A percentile compares a stretch with the other conserved stretches of the same genome.
Conservation (phyloP, 2,113 vertebrate species). For the Plectropomus leopardus region DNA sequence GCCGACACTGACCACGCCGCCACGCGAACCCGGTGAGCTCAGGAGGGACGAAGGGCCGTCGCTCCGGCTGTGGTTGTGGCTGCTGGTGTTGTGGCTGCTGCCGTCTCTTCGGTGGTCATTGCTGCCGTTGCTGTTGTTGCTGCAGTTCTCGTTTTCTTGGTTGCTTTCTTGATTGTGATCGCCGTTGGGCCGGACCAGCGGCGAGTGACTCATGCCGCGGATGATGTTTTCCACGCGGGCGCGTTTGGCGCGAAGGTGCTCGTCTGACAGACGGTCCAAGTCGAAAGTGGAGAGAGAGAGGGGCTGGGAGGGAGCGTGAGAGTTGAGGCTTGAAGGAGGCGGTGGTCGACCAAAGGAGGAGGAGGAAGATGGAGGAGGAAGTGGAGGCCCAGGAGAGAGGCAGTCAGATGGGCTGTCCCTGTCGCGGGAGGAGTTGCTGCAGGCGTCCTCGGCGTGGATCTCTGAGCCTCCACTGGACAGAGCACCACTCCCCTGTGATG, state of each 20-base stretch:
- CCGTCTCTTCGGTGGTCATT: conserved; percentile 63
- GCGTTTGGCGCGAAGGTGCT: conserved; percentile 98
- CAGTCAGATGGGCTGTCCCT: conserved; percentile 97
- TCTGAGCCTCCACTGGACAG: conserved; percentile 98
- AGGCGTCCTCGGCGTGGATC: conserved; percentile 97
- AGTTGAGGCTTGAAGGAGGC: conserved; percentile 73
- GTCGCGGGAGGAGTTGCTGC: conserved; percentile 92
- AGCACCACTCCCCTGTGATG: conserved; percentile 86
- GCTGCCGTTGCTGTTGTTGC: conserved; percentile 44
- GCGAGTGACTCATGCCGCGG: conserved; percentile 99
- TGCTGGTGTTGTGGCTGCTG: conserved; percentile 34
- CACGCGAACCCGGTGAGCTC: conserved; percentile 72
- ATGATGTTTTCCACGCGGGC: conserved; percentile 99
- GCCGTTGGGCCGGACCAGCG: conserved; percentile 89
- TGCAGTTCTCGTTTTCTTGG: conserved; percentile 50
- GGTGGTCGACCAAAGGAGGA: conserved; percentile 87
- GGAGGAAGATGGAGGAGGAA: conserved; percentile 60
- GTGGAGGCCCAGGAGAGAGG: conserved; percentile 93
- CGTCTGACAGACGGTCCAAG: conserved; percentile 96
- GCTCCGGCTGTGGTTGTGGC: conserved; percentile 65
- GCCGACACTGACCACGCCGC: conserved; percentile 55
- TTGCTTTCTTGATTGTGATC: conserved; percentile 60
- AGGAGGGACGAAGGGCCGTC: conserved; percentile 89
- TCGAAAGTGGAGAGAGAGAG: conserved; percentile 93
- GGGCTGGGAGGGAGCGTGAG: conserved; percentile 85